These are phyloP conservation scores for Haliclona indistincta DNA, from an alignment of 37 sponge, comb jelly and placozoan species.

Conservation along the genomic window DNA sequence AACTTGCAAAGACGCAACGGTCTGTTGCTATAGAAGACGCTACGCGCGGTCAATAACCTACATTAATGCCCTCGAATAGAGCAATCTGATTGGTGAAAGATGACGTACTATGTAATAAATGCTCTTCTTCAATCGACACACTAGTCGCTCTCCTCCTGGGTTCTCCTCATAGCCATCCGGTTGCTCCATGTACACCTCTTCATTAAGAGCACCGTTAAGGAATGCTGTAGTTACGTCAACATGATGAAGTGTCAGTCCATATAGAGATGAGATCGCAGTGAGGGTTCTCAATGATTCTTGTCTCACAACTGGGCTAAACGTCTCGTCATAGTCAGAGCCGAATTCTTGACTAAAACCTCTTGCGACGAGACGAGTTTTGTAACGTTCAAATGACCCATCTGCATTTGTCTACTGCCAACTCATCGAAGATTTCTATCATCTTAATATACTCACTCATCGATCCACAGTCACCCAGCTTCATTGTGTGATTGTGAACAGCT, in stretches of 20 bases:
- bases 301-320: constrained; percentile 20
- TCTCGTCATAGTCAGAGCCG: constrained; percentile 33
- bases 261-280: constrained; percentile 11
- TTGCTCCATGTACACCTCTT: constrained; percentile 27
- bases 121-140: constrained; percentile 17
- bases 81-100: too few species aligned
- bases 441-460: background rate
- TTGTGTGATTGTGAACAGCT: too few species aligned
- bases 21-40: too few species aligned
- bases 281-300: constrained; percentile 20
- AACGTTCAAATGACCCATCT: constrained; percentile 18
- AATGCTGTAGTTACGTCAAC: constrained; percentile 30
- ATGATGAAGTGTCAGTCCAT: constrained; percentile 18
- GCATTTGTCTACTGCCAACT: constrained; percentile 9
- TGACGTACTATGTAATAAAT: too few species aligned
- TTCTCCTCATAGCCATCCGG: background rate
- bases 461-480: too few species aligned
- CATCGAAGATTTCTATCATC: background rate
- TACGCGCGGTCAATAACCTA: too few species aligned
- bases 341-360: constrained; percentile 20
- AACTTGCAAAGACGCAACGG: too few species aligned
- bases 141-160: constrained; percentile 11
- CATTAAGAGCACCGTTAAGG: constrained; percentile 21
- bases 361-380: constrained; percentile 30
- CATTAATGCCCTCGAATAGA: too few species aligned